These are phyloP conservation scores for Drosophila setifemur DNA, from an alignment of 1,140 invertebrate genomes.

Conservation along the genomic window DNA sequence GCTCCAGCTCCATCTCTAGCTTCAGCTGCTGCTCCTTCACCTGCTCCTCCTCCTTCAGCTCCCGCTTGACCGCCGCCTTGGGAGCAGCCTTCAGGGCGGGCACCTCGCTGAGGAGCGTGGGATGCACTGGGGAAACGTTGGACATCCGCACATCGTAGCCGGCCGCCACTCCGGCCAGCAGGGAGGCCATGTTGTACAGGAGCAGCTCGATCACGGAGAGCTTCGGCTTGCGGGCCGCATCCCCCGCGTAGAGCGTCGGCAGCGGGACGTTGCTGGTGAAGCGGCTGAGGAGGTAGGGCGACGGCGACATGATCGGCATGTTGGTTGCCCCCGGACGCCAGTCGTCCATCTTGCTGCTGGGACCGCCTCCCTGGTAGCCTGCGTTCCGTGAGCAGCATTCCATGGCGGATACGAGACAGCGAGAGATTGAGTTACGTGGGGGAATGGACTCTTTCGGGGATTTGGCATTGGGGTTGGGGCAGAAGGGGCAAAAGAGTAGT, in stretches of 20 bases:
- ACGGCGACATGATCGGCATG: constrained; percentile 83
- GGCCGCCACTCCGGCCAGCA: constrained; percentile 93
- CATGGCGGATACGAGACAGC: constrained; percentile 31
- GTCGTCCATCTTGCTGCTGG: constrained; percentile 84
- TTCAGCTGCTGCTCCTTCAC: constrained; percentile 82
- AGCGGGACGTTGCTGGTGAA: constrained; percentile 86
- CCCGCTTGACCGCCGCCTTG: constrained; percentile 25
- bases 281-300: constrained; percentile 77
- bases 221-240: constrained; percentile 87
- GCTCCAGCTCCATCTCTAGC: constrained; percentile 47
- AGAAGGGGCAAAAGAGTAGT: no score
- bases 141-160: constrained; percentile 95
- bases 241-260: constrained; percentile 87
- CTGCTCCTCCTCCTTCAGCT: constrained; percentile 18
- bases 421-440: constrained; percentile 45
- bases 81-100: constrained; percentile 72
- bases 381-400: constrained; percentile 9
- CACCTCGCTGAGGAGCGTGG: constrained; percentile 84
- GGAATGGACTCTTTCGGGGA: no score
- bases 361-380: constrained; percentile 64
- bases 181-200: constrained; percentile 94
- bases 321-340: constrained; percentile 85
- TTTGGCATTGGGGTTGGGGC: no score
- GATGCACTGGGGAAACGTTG: constrained; percentile 92
- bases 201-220: constrained; percentile 91